Conservation (phyloP, 2,888 invertebrate species). For the Drosophila dives region DNA sequence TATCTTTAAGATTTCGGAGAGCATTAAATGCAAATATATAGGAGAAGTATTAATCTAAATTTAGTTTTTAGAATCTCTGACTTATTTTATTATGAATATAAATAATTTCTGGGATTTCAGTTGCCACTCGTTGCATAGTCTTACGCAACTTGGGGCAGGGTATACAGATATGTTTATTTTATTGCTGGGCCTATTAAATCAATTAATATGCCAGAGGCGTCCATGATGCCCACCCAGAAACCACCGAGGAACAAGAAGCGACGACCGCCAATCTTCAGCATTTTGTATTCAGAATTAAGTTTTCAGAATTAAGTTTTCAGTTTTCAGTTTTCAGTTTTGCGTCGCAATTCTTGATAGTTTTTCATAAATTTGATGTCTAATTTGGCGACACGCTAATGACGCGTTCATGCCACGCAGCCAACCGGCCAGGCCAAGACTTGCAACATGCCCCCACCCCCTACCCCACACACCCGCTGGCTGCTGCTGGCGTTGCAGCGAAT, state of each 20-base stretch:
- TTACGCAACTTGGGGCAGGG: neutral
- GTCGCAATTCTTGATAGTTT: constrained; percentile 50
- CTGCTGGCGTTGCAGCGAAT: constrained; percentile 55
- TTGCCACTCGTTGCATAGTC: neutral
- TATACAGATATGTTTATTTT: constrained; percentile 14
- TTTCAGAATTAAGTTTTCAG: neutral
- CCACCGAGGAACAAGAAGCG: neutral
- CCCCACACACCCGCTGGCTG: neutral
- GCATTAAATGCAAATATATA: neutral
- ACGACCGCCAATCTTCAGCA: neutral
- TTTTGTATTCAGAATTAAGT: neutral
- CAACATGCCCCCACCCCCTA: neutral
- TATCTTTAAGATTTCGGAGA: no score
- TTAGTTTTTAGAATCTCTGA: no score
- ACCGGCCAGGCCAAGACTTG: constrained; percentile 5
- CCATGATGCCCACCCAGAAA: constrained; percentile 36
- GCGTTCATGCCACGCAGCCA: constrained; percentile 55
- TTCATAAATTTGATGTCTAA: constrained; percentile 62
- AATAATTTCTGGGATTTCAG: neutral
- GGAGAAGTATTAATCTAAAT: neutral
- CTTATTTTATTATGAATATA: neutral
- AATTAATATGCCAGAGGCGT: constrained; percentile 51
- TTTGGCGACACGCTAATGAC: constrained; percentile 60
- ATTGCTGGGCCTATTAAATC: constrained; percentile 56
- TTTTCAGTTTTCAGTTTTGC: neutral